Evolutionary conservation across 2,888 invertebrate genomes (phyloP).

Genomic region (Schrankia costaestrigalis): DNA sequence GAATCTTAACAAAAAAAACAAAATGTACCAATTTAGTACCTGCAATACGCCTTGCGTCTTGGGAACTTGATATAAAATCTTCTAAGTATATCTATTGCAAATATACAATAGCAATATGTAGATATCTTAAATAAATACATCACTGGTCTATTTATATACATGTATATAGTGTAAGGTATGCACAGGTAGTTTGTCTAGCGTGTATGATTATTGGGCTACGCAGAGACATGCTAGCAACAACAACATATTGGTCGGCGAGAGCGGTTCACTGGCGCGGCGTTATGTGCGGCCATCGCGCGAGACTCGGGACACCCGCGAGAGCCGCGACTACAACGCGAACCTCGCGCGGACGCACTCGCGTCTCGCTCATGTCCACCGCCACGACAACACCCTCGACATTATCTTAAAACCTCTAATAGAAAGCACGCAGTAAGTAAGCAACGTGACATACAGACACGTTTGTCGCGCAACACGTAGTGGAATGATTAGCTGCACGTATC

Average conservation of each 20-base stretch:
- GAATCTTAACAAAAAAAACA: not conserved
- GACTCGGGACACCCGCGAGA: conserved; percentile 64
- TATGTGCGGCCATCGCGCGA: conserved; percentile 66
- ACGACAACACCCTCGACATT: conserved; percentile 81
- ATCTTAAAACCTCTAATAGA: conserved; percentile 80
- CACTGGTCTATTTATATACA: conserved; percentile 21
- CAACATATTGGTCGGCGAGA: conserved; percentile 78
- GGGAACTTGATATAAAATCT: conserved; percentile 20
- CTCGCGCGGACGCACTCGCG: conserved; percentile 68
- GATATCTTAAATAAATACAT: conserved; percentile 2
- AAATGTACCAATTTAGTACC: conserved; percentile 41
- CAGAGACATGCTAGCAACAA: conserved; percentile 82
- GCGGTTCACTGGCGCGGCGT: conserved; percentile 74
- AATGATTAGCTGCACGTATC: conserved; percentile 72
- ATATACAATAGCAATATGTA: conserved; percentile 8
- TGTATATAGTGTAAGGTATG: conserved; percentile 41
- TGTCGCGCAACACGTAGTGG: conserved; percentile 67
- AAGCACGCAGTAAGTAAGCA: conserved; percentile 81
- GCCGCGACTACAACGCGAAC: conserved; percentile 69
- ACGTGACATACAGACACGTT: conserved; percentile 44
- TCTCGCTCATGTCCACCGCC: conserved; percentile 54
- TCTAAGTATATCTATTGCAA: conserved; percentile 15
- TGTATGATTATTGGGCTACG: conserved; percentile 71
- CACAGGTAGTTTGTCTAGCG: conserved; percentile 68
- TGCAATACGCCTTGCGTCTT: conserved; percentile 31